These are phyloP conservation scores for Malurus alboscapulatus DNA, from an alignment of 2,113 vertebrate genomes.

Conservation along the genomic window DNA sequence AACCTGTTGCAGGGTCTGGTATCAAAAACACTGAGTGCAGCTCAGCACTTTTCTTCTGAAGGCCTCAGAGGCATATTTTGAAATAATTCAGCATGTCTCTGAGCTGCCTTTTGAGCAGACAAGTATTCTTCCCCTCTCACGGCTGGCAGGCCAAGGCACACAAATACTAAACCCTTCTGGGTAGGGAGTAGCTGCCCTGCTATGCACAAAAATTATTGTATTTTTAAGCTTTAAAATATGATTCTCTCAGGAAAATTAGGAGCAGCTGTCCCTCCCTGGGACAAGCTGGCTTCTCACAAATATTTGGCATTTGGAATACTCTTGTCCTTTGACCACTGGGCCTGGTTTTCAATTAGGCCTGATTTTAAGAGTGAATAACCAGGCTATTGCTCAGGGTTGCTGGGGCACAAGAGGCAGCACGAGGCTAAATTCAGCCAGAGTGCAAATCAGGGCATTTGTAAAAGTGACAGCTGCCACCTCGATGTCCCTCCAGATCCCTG, in stretches of 20 bases:
- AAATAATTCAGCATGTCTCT: conserved; percentile 40
- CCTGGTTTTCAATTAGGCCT: conserved; percentile 29
- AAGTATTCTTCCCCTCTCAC: conserved; percentile 40
- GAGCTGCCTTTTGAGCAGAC: conserved; percentile 15
- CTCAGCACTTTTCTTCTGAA: conserved; percentile 32
- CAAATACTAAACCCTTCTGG: conserved; percentile 65
- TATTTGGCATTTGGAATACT: conserved; percentile 51
- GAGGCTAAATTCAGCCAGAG: neutral
- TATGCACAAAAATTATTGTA: conserved; percentile 66
- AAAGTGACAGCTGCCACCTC: neutral
- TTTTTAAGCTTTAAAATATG: conserved; percentile 64
- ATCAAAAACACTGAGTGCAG: neutral
- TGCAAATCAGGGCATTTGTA: neutral
- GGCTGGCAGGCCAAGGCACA: conserved; percentile 52
- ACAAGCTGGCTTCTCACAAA: conserved; percentile 54
- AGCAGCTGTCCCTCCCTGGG: conserved; percentile 65
- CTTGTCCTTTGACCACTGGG: conserved; percentile 48
- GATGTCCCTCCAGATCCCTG: neutral
- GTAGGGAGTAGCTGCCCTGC: conserved; percentile 57
- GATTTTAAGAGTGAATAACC: conserved; percentile 25
- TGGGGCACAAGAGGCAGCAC: neutral
- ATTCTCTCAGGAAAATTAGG: conserved; percentile 59
- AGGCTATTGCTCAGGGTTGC: neutral
- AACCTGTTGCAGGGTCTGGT: neutral
- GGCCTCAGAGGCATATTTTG: conserved; percentile 32